A percentile compares a stretch with the other conserved stretches of the same genome.
These are phyloP conservation scores for Synergus gifuensis DNA, from an alignment of 2,888 invertebrate genomes.

Conservation along the genomic window DNA sequence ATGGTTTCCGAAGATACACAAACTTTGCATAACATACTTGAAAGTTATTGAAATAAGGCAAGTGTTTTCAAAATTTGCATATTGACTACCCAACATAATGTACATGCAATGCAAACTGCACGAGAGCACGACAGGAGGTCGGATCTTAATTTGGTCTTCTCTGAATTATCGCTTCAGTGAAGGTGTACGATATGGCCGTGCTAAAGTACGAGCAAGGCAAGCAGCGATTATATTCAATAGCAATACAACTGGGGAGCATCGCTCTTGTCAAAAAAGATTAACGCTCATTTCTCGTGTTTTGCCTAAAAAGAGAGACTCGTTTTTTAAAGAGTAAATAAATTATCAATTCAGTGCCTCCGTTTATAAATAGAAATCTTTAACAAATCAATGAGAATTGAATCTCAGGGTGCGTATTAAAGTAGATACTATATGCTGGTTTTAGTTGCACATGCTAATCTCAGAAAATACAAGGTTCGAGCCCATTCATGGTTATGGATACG, in stretches of 20 bases:
- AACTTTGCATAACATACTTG: neutral
- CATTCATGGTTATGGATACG: conserved; percentile 6
- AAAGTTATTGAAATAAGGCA: neutral
- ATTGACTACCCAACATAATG: neutral
- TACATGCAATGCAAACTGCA: neutral
- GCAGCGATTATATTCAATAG: neutral
- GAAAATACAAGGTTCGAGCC: neutral
- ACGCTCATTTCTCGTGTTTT: neutral
- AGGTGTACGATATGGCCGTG: neutral
- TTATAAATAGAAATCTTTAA: neutral
- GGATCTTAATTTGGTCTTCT: conserved; percentile 3
- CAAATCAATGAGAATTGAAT: too few relatives aligned
- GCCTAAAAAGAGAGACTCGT: neutral
- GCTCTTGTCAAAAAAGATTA: neutral
- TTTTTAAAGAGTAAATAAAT: conserved; percentile 5
- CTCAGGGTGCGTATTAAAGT: too few relatives aligned
- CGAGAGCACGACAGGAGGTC: neutral
- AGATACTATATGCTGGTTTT: too few relatives aligned
- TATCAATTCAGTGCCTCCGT: neutral
- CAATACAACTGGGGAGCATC: neutral
- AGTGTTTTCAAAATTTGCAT: neutral
- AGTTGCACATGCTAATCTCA: neutral
- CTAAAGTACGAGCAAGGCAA: neutral
- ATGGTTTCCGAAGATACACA: neutral
- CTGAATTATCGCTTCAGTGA: conserved; percentile 1